phyloP scores from a whole-genome alignment of 1,140 invertebrate genomes.

The Catajapyx aquilonaris region DNA sequence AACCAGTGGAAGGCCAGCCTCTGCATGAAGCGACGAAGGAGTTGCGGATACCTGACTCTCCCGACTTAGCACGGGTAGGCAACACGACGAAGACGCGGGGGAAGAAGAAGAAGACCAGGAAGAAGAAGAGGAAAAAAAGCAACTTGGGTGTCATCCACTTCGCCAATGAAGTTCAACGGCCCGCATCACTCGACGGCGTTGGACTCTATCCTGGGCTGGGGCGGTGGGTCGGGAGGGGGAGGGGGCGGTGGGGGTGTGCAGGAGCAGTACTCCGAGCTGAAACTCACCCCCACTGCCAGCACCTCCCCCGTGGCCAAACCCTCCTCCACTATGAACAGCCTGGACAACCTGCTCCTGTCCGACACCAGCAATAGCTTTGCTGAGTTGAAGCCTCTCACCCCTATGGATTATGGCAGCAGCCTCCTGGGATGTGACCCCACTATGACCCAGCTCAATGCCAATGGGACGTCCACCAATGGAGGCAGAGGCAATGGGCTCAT shows the following conservation, averaged over 20 bases:
- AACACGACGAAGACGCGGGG: not conserved
- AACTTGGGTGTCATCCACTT: too few species aligned
- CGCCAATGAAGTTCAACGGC: too few species aligned
- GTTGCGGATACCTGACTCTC: not conserved
- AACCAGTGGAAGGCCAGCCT: not conserved
- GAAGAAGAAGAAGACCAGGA: not conserved
- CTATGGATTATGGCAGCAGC: constrained; percentile 56
- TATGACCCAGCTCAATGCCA: constrained; percentile 31
- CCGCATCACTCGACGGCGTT: not conserved
- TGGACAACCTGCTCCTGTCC: constrained; percentile 37
- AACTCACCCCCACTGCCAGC: too few species aligned
- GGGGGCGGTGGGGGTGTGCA: not conserved
- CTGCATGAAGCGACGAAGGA: not conserved
- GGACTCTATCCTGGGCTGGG: not conserved
- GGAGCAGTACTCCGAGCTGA: not conserved
- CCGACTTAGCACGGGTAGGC: too few species aligned
- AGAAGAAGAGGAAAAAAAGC: too few species aligned
- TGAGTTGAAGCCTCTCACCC: constrained; percentile 65
- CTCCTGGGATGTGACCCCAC: constrained; percentile 61
- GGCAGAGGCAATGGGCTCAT: constrained; percentile 9
- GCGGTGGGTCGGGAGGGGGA: not conserved
- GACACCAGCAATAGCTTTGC: constrained; percentile 34
- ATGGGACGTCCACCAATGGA: constrained; percentile 24
- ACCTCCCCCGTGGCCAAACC: constrained; percentile 13
- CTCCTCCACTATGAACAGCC: constrained; percentile 32